Evolutionary conservation across 1,140 invertebrate genomes (phyloP), one percentile per base, ranked within the genome.

Genomic region (Ectropis grisescens): DNA sequence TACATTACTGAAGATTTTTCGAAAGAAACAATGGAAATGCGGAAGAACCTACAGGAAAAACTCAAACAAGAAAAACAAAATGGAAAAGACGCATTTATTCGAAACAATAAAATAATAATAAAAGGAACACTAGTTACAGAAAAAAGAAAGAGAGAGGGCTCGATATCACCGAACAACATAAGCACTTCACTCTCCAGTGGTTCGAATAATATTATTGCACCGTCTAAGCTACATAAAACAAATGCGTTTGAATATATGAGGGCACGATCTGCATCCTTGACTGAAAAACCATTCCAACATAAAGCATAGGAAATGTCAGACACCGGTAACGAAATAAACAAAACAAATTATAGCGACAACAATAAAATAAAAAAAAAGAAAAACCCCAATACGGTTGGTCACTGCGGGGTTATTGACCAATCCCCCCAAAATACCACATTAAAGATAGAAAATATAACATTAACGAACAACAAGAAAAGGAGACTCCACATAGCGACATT

Each of bases 1-100:
- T 38, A 45, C 13, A 32, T 41, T 5, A 11, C 36, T 1, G 40
- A 48, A 7, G 40, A 48, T 13, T 48, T 31, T 8, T 22, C 40
- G 1, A 42, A 48, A 13, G 37, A 50, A 24, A 33, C 30, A 8
- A 5, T 41, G 23, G 22, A 45, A 38, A 35, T 11, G n/a, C 33
- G 41, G 4, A 50, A 45, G 22, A n/a, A 23, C 2, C 36, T 50
- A 2, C 33, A 37, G 10, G 2, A 11, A 1, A 11, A 40, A 22
- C 16, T 33, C 16, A 25, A 22, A 12, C 22, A 48, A 34, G 47
- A 44, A 29, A 41, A n/a, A 19, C 15, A 45, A 27, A 39, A 34
- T 1, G 37, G 47, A 13, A 41, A 45, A 9, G 29, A 31, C 11
- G 41, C 38, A 1, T 37, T 16, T 24, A 34, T 45, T 2, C 33